Conservation (phyloP, 2,888 invertebrate genomes). For the Pristionchus fissidentatus region DNA sequence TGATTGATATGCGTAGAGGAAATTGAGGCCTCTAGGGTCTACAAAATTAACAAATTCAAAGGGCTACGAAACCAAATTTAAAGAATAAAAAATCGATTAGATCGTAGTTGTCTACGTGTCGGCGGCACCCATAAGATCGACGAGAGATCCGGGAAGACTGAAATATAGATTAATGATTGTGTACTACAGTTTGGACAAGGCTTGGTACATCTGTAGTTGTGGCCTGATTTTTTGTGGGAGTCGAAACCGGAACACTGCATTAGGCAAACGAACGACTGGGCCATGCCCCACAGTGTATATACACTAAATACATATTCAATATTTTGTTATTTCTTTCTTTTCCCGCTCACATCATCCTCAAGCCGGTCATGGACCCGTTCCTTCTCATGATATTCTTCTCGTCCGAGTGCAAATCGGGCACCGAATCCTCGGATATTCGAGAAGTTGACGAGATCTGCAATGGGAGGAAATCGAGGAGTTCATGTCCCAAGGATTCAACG, state of each 20-base stretch:
- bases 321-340: too few species aligned
- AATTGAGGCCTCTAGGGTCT: background rate
- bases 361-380: constrained; percentile 68
- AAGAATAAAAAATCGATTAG: background rate
- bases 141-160: constrained; percentile 44
- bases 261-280: too few species aligned
- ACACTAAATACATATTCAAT: too few species aligned
- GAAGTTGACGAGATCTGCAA: constrained; percentile 53
- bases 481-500: too few species aligned
- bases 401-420: constrained; percentile 74
- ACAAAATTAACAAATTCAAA: background rate
- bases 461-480: background rate
- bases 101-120: constrained; percentile 7
- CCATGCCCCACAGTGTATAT: too few species aligned
- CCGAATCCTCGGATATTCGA: constrained; percentile 66
- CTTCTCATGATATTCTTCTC: constrained; percentile 73
- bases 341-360: constrained; percentile 65
- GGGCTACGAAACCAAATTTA: background rate
- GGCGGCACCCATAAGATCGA: constrained; percentile 32
- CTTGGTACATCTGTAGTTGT: too few species aligned
- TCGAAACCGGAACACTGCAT: too few species aligned
- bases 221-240: too few species aligned
- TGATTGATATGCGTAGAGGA: background rate
- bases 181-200: background rate
- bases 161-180: background rate